Percentiles rank a stretch among this genome's conserved stretches.
These are phyloP conservation scores for Euplexia lucipara DNA, from an alignment of 2,888 invertebrate genomes.

Conservation along the genomic window DNA sequence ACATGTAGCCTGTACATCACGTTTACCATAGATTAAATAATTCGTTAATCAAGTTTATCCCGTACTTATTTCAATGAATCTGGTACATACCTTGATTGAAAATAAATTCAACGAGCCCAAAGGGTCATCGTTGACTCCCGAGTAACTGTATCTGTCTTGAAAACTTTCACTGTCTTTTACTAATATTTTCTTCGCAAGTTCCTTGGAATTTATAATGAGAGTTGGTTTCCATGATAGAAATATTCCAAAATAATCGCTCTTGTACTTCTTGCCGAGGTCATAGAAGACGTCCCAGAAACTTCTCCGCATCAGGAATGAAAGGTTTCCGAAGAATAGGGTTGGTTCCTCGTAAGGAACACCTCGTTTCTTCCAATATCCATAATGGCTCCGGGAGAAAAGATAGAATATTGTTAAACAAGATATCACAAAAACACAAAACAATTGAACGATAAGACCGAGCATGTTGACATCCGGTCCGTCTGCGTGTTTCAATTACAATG, in stretches of 20 bases:
- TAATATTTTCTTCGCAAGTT: slow-evolving; percentile 75
- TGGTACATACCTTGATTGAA: slow-evolving; percentile 74
- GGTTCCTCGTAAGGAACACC: slow-evolving; percentile 79
- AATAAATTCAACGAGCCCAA: slow-evolving; percentile 82
- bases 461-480: slow-evolving; percentile 49
- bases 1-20: too few relatives aligned
- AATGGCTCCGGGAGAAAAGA: slow-evolving; percentile 68
- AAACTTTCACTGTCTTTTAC: slow-evolving; percentile 78
- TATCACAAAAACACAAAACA: slow-evolving; percentile 60
- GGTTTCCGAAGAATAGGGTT: slow-evolving; percentile 73
- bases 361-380: slow-evolving; percentile 81
- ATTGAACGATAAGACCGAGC: slow-evolving; percentile 53
- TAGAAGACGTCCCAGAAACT: slow-evolving; percentile 76
- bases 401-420: slow-evolving; percentile 66
- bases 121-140: slow-evolving; percentile 73
- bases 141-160: slow-evolving; percentile 74
- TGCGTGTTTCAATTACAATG: slow-evolving; percentile 22
- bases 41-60: background rate
- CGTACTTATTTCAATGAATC: background rate
- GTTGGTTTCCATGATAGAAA: slow-evolving; percentile 77
- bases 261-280: slow-evolving; percentile 70
- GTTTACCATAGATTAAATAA: too few relatives aligned
- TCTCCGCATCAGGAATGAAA: slow-evolving; percentile 77
- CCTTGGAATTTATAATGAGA: slow-evolving; percentile 78
- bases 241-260: slow-evolving; percentile 77